Evolutionary conservation across 2,113 vertebrate genomes (phyloP).

Genomic region (Oceanites oceanicus): DNA sequence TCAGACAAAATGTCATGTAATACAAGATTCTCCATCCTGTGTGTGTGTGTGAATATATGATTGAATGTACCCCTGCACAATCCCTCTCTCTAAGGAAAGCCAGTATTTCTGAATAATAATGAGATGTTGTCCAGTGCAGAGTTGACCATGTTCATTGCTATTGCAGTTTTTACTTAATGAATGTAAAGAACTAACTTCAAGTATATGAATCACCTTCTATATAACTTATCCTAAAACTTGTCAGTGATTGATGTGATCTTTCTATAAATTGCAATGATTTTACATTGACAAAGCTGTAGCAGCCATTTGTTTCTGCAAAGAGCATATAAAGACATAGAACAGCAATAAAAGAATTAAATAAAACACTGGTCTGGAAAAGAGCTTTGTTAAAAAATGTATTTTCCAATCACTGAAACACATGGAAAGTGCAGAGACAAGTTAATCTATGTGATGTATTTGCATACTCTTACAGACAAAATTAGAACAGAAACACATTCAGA

Average conservation of each 20-base stretch:
- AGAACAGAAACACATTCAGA: slow-evolving; percentile 78
- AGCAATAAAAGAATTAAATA: slow-evolving; percentile 20
- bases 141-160: background rate
- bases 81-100: background rate
- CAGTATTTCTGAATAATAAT: background rate
- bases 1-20: background rate
- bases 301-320: background rate
- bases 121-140: background rate
- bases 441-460: slow-evolving; percentile 74
- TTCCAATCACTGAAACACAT: slow-evolving; percentile 75
- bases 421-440: slow-evolving; percentile 78
- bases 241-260: background rate
- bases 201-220: background rate
- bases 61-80: background rate
- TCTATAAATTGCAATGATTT: background rate
- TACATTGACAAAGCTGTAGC: background rate
- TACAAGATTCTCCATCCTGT: background rate
- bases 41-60: too few relatives aligned
- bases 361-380: slow-evolving; percentile 36
- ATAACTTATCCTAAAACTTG: background rate
- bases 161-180: background rate
- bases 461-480: slow-evolving; percentile 74
- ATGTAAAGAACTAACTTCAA: background rate
- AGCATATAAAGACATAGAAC: background rate
- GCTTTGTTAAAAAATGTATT: slow-evolving; percentile 74